Base-by-base conservation (phyloP, 2,797 vertebrate species). In the Esox masquinongy region DNA sequence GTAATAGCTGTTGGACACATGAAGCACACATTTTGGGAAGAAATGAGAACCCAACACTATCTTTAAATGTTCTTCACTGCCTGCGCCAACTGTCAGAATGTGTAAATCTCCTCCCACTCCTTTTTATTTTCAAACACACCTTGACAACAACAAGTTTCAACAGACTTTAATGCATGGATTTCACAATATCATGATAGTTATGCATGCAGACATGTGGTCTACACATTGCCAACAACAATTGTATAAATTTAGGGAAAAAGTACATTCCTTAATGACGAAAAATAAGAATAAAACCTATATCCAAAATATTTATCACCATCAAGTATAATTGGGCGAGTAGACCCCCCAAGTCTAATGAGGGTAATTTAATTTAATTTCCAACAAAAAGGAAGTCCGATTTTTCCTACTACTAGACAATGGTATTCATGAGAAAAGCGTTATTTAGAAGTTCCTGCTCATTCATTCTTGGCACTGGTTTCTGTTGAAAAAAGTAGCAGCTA, bases 371-470 rank as follows among this genome's bases (percentile, higher is more conserved):
- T 50, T 84, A 68, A 77, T 34, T 75, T n/a, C 49, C 36, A 72
- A 56, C 47, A 81, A 64, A 74, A 81, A 4, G 7, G 72, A 56
- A 67, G 56, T 19, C 14, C 74, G 74, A 79, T 81, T 17, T 5
- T 47, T 61, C 81, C 88, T 90, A 83, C 85, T 75, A 74, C 82
- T 82, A 88, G 88, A 81, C 53, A 7, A 56, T 2, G 8, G 53
- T 49, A 53, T 75, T 77, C 0, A 36, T 77, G 68, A 84, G 82
- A 86, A 82, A 85, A 90, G 75, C 79, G 67, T 85, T 80, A 79
- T 87, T 85, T 72, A 19, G 17, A 83, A 85, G 84, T 82, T 43
- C 49, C 78, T 81, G 72, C 74, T 86, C 79, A 78, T 83, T 89
- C 71, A 77, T 39, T 39, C 36, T 88, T 84, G 82, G 80, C 74